phyloP scores from a whole-genome alignment of 2,113 vertebrate species.

The Otis tarda region DNA sequence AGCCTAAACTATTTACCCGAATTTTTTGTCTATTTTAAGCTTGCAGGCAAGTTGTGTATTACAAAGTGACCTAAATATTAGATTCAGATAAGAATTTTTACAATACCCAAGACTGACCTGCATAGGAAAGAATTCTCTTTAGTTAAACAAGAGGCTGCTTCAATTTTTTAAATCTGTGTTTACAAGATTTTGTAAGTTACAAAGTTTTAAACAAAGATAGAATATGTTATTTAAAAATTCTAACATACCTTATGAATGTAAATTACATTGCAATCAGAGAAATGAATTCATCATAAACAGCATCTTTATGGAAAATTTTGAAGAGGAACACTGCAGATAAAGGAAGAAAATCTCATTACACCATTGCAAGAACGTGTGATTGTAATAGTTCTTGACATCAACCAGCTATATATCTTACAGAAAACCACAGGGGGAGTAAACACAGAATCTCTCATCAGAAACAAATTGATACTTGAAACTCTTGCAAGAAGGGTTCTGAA shows the following conservation, averaged over 20 bases:
- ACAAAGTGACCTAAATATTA: not conserved
- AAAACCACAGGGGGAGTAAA: constrained; percentile 6
- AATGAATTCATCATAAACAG: constrained; percentile 38
- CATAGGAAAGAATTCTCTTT: not conserved
- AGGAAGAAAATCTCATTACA: constrained; percentile 38
- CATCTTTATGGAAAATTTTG: constrained; percentile 5
- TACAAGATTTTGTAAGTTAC: constrained; percentile 1
- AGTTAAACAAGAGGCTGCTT: not conserved
- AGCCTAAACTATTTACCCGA: not conserved
- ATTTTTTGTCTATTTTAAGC: not conserved
- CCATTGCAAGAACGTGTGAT: not conserved
- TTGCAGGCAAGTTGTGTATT: not conserved
- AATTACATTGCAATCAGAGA: constrained; percentile 24
- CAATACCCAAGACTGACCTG: not conserved
- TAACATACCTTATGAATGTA: constrained; percentile 30
- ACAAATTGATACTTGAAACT: not conserved
- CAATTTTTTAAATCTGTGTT: not conserved
- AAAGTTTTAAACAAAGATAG: constrained; percentile 7
- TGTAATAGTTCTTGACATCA: constrained; percentile 45
- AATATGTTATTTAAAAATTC: not conserved
- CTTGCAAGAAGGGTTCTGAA: not conserved
- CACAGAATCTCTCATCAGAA: not conserved
- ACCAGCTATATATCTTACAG: not conserved
- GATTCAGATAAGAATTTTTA: not conserved
- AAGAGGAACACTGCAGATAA: not conserved